Evolutionary conservation across 2,113 vertebrate genomes (phyloP).

Genomic region (Dicerorhinus sumatrensis): DNA sequence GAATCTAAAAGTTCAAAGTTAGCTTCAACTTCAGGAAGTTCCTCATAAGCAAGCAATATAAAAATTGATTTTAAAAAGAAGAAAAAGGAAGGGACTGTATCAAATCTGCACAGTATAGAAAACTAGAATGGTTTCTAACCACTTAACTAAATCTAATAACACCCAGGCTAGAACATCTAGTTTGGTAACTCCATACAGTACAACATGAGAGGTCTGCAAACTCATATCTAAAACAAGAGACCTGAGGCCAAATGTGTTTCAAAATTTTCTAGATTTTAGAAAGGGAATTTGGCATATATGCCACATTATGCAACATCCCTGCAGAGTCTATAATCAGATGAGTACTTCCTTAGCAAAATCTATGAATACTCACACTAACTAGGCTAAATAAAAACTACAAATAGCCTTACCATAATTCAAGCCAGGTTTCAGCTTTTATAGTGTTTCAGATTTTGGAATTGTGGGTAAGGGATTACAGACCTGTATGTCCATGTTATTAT

Average conservation of each 20-base stretch:
- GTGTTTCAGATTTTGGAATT: constrained; percentile 28
- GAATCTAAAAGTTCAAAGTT: neutral
- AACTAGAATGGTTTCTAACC: neutral
- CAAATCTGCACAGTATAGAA: neutral
- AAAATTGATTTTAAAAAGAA: constrained; percentile 18
- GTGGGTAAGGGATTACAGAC: neutral
- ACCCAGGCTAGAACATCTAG: neutral
- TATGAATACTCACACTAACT: neutral
- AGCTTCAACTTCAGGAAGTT: neutral
- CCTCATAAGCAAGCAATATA: neutral
- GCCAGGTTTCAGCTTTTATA: constrained; percentile 43
- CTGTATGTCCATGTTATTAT: neutral
- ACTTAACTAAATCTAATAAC: constrained; percentile 16
- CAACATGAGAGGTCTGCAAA: neutral
- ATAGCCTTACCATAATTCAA: neutral
- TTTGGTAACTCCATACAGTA: neutral
- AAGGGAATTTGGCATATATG: neutral
- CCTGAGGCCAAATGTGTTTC: neutral
- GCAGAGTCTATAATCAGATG: neutral
- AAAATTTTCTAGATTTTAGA: constrained; percentile 36
- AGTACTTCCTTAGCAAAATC: constrained; percentile 7
- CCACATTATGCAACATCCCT: neutral
- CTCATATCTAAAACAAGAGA: neutral
- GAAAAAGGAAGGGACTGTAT: neutral
- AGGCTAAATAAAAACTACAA: constrained; percentile 26